Conservation (phyloP, 2,113 vertebrate genomes). For the Empidonax alnorum region DNA sequence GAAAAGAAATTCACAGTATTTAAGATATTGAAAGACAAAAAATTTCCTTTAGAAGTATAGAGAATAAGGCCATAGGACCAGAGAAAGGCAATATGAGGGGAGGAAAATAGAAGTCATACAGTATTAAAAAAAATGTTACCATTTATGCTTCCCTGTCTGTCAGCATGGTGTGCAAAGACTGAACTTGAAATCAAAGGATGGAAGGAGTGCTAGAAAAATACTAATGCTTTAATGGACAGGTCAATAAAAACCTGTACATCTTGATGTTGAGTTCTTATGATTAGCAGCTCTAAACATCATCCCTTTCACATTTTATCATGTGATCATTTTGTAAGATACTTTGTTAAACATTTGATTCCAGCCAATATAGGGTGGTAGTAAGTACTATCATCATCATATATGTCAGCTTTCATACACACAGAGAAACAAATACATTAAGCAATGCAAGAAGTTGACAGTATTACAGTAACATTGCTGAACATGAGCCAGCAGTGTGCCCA, state of each 20-base stretch:
- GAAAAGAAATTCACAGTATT: neutral
- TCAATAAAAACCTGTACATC: neutral
- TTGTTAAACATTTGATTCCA: neutral
- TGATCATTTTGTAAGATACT: neutral
- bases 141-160: neutral
- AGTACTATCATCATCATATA: neutral
- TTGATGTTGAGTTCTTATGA: neutral
- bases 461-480: neutral
- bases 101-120: neutral
- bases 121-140: neutral
- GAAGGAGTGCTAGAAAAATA: neutral
- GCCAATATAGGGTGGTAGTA: neutral
- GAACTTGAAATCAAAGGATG: neutral
- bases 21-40: neutral
- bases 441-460: neutral
- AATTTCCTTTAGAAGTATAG: neutral
- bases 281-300: neutral
- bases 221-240: neutral
- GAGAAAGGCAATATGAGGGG: neutral
- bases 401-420: fast-evolving
- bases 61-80: neutral
- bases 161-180: neutral
- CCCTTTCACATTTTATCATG: neutral
- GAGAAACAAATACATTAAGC: neutral
- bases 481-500: too few relatives aligned